These are phyloP conservation scores for Mongoloraphidia duomilia DNA, from an alignment of 2,888 invertebrate species.

Conservation along the genomic window DNA sequence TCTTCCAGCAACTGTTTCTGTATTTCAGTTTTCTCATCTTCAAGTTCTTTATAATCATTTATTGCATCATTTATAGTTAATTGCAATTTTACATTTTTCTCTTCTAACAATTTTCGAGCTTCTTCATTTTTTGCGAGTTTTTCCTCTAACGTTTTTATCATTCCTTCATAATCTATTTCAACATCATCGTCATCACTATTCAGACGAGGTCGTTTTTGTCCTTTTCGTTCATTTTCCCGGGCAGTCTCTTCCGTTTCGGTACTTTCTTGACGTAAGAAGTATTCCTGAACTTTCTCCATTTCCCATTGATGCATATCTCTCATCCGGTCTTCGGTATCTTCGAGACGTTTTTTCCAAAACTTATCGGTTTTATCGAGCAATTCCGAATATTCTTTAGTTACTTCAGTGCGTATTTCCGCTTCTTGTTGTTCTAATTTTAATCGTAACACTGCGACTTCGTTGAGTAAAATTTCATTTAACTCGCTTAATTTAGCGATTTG, in stretches of 20 bases:
- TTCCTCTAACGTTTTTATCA: background rate
- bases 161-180: background rate
- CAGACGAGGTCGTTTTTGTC: no score
- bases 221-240: background rate
- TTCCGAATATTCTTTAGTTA: background rate
- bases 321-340: background rate
- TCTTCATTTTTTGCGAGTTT: background rate
- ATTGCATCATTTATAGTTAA: background rate
- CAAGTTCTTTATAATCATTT: background rate
- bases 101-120: background rate
- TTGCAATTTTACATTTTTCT: background rate
- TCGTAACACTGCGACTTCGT: background rate
- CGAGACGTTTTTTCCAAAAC: conserved; percentile 1
- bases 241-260: no score
- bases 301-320: background rate
- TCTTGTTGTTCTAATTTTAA: background rate
- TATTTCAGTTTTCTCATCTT: background rate
- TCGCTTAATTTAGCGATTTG: background rate
- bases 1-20: no score
- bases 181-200: background rate
- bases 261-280: background rate
- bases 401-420: background rate
- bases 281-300: background rate
- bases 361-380: background rate
- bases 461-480: background rate